Conservation (phyloP, 2,113 vertebrate species). For the Caloenas nicobarica region DNA sequence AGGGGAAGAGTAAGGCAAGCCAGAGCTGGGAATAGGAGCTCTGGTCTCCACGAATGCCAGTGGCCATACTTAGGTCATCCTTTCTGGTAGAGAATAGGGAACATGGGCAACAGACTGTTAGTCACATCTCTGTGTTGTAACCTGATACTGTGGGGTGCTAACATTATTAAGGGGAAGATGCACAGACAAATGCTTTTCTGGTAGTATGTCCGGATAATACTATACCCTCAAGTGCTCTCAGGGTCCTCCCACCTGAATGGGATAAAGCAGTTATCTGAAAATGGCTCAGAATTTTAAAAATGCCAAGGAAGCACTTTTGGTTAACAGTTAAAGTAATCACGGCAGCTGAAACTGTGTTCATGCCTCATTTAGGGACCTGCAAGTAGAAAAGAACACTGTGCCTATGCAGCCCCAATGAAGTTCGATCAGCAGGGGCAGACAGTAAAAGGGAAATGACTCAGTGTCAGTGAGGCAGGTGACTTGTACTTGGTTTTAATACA, state of each 20-base stretch:
- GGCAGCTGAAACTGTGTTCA: neutral
- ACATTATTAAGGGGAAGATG: neutral
- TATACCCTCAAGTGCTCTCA: fast-evolving
- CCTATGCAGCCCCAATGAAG: neutral
- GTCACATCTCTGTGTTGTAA: neutral
- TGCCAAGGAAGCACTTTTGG: neutral
- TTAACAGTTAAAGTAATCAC: neutral
- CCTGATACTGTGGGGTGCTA: neutral
- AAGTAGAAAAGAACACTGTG: neutral
- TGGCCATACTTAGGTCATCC: neutral
- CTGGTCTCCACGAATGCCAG: neutral
- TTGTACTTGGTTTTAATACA: neutral
- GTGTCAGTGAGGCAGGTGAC: neutral
- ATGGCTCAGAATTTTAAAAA: neutral
- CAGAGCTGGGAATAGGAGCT: neutral
- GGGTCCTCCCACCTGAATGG: neutral
- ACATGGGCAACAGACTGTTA: fast-evolving
- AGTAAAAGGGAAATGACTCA: neutral
- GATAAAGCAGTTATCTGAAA: neutral
- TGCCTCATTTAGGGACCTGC: neutral
- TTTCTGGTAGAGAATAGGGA: neutral
- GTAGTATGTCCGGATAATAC: neutral
- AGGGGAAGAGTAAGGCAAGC: neutral
- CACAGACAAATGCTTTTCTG: neutral
- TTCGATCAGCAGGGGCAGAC: neutral